These are phyloP conservation scores for Porites divaricata DNA, from an alignment of 92 coral and sea anemone species.

Conservation along the genomic window DNA sequence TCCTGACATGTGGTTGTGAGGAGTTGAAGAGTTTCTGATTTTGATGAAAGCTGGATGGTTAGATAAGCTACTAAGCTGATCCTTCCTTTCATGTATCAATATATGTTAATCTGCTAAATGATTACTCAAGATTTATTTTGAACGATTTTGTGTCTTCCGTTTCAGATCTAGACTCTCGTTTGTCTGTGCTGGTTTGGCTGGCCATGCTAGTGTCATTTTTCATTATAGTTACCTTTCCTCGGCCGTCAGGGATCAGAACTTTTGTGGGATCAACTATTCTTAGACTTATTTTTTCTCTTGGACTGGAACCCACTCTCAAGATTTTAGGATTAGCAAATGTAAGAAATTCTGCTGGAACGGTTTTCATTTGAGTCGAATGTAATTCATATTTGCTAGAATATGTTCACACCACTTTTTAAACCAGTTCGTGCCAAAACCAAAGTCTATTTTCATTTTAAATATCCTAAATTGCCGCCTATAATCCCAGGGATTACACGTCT, in stretches of 20 bases:
- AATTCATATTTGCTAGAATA: background rate
- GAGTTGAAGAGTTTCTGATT: too few relatives aligned
- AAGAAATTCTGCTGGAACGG: slow-evolving; percentile 43
- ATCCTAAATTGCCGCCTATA: too few relatives aligned
- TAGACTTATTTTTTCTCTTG: slow-evolving; percentile 93
- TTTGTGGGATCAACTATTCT: slow-evolving; percentile 92
- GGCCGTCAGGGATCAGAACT: slow-evolving; percentile 97
- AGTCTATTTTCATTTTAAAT: too few relatives aligned
- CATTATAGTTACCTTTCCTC: slow-evolving; percentile 92
- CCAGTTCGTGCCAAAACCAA: too few relatives aligned
- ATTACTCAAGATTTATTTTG: background rate
- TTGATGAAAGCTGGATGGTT: too few relatives aligned
- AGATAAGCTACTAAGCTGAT: background rate
- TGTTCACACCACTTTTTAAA: background rate
- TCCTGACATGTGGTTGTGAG: too few relatives aligned
- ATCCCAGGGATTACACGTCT: too few relatives aligned
- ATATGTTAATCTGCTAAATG: background rate
- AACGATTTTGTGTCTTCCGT: slow-evolving; percentile 8
- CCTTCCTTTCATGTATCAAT: background rate
- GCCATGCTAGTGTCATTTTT: slow-evolving; percentile 95
- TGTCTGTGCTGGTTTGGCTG: slow-evolving; percentile 96
- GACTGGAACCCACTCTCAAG: slow-evolving; percentile 92
- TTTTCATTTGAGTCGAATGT: background rate
- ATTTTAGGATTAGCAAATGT: slow-evolving; percentile 94
- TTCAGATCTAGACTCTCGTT: slow-evolving; percentile 94